These are phyloP conservation scores for Camelus dromedarius DNA, from an alignment of 2,113 vertebrate genomes.

Conservation along the genomic window DNA sequence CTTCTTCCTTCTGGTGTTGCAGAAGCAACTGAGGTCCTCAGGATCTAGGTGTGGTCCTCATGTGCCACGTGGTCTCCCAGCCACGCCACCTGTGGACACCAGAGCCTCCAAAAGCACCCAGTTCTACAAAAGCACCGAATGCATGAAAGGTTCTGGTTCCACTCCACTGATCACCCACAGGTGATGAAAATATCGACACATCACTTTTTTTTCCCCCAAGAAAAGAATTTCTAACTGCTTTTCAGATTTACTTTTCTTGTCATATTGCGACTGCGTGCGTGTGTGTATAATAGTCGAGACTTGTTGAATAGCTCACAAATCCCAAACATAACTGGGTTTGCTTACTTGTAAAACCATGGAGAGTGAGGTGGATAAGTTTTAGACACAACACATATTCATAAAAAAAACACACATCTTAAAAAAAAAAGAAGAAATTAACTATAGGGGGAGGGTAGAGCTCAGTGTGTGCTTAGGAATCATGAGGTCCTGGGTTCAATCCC, in stretches of 20 bases:
- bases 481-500: too few relatives aligned
- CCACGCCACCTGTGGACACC: not conserved
- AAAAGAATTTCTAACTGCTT: not conserved
- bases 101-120: not conserved
- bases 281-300: not conserved
- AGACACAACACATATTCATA: not conserved
- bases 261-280: not conserved
- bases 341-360: not conserved
- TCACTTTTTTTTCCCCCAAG: not conserved
- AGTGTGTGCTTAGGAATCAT: too few relatives aligned
- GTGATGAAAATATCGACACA: not conserved
- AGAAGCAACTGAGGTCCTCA: not conserved
- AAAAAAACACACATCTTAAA: too few relatives aligned
- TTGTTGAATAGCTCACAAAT: not conserved
- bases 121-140: too few relatives aligned
- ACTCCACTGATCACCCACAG: not conserved
- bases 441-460: too few relatives aligned
- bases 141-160: too few relatives aligned
- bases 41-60: too few relatives aligned
- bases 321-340: fast-evolving
- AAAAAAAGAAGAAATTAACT: too few relatives aligned
- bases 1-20: not conserved
- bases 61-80: not conserved
- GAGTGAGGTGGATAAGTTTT: not conserved
- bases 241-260: not conserved